Evolutionary conservation across 2,888 invertebrate species (phyloP).

Genomic region (Pseudolycoriella hygida): DNA sequence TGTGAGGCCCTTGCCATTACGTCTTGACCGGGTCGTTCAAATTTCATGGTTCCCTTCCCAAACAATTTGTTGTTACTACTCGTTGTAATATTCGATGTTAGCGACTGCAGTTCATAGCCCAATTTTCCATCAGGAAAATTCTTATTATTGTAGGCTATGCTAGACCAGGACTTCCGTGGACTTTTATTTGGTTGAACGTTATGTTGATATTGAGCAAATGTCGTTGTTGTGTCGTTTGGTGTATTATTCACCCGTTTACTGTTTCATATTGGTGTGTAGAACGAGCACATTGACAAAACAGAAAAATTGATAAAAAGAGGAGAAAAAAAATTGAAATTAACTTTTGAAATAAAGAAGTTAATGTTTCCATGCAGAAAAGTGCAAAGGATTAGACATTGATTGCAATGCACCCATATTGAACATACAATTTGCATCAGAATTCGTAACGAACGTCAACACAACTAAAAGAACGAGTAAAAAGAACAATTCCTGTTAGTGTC

Average conservation of each 20-base stretch:
- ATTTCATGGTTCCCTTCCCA: conserved; percentile 15
- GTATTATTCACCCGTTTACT: conserved; percentile 7
- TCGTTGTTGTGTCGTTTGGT: conserved; percentile 5
- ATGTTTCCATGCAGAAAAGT: not conserved
- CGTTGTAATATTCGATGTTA: conserved; percentile 11
- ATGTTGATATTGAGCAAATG: conserved; percentile 9
- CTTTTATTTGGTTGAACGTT: conserved; percentile 11
- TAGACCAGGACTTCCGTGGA: conserved; percentile 17
- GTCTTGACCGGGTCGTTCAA: conserved; percentile 32
- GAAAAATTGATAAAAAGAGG: conserved; percentile 1
- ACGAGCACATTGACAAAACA: not conserved
- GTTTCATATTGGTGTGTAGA: not conserved
- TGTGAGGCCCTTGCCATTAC: conserved; percentile 74
- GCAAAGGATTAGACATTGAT: not conserved
- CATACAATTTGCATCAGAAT: no score
- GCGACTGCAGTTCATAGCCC: conserved; percentile 15
- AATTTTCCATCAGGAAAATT: conserved; percentile 18
- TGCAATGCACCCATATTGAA: no score
- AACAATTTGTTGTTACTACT: conserved; percentile 13
- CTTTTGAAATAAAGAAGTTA: no score
- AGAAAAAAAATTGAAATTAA: not conserved
- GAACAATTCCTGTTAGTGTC: conserved; percentile 9
- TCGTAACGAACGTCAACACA: no score
- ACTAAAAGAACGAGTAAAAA: not conserved
- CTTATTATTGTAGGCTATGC: conserved; percentile 18